Percentiles rank a stretch among this genome's conserved stretches.
phyloP scores from a whole-genome alignment of 2,888 invertebrate genomes.

The Tiliacea aurago region DNA sequence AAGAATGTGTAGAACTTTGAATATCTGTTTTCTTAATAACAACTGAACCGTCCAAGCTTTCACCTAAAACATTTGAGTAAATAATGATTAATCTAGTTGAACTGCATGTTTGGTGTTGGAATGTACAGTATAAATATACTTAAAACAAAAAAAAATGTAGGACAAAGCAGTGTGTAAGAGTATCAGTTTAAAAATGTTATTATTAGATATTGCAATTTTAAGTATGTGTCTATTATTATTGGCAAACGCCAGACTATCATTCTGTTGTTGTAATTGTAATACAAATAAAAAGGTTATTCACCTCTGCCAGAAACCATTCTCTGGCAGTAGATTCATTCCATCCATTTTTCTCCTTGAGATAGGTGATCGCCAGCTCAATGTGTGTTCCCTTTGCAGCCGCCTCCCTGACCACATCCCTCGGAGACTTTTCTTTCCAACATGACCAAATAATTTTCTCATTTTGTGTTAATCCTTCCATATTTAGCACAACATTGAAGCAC shows the following conservation, averaged over 20 bases:
- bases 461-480: slow-evolving; percentile 90
- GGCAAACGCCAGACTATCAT: slow-evolving; percentile 13
- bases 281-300: slow-evolving; percentile 70
- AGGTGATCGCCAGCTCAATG: slow-evolving; percentile 90
- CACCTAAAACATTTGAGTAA: slow-evolving; percentile 82
- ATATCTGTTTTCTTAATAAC: slow-evolving; percentile 91
- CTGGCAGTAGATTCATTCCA: slow-evolving; percentile 88
- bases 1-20: slow-evolving; percentile 92
- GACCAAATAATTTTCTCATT: slow-evolving; percentile 92
- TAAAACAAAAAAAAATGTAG: not conserved
- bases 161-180: slow-evolving; percentile 1
- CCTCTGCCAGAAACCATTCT: slow-evolving; percentile 91
- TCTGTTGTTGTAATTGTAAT: slow-evolving; percentile 25
- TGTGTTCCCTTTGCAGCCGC: slow-evolving; percentile 93
- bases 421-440: slow-evolving; percentile 92
- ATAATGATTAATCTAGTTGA: not conserved
- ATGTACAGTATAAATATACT: not conserved
- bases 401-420: slow-evolving; percentile 92
- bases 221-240: slow-evolving; percentile 6
- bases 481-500: slow-evolving; percentile 53
- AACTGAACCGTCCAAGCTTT: slow-evolving; percentile 92
- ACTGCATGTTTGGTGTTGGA: not conserved
- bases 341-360: slow-evolving; percentile 89
- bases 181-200: slow-evolving; percentile 4
- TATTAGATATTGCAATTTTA: slow-evolving; percentile 1